Percentiles rank a stretch among this genome's conserved stretches.
Evolutionary conservation across 2,797 vertebrate genomes (phyloP).

Genomic region (Labroides dimidiatus): DNA sequence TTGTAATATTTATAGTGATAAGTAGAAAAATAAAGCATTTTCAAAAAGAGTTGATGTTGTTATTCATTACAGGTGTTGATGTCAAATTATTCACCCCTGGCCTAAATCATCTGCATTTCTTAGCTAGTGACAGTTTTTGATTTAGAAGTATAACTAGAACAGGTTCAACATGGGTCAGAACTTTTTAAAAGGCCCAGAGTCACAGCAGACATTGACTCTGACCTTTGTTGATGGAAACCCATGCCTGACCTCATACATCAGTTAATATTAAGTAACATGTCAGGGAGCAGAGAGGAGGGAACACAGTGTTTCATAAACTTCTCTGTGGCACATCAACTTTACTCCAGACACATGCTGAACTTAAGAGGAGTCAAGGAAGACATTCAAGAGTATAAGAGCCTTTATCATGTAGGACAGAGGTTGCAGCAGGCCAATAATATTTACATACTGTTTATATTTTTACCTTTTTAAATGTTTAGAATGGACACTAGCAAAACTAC

Average conservation of each 20-base stretch:
- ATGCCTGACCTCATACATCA: constrained; percentile 53
- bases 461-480: background rate
- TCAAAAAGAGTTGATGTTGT: constrained; percentile 76
- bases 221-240: constrained; percentile 64
- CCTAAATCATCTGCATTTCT: background rate
- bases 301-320: constrained; percentile 66
- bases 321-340: constrained; percentile 66
- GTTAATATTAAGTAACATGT: constrained; percentile 57
- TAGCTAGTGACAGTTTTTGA: constrained; percentile 2
- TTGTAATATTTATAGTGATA: constrained; percentile 93
- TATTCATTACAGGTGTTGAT: constrained; percentile 24
- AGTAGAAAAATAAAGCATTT: constrained; percentile 97
- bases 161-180: constrained; percentile 2
- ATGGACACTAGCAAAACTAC: background rate
- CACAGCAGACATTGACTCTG: constrained; percentile 25
- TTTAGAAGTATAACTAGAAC: constrained; percentile 22
- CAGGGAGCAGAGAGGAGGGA: constrained; percentile 20
- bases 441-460: background rate
- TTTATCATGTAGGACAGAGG: constrained; percentile 19
- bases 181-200: constrained; percentile 9
- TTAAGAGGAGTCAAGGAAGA: constrained; percentile 28
- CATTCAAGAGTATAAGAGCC: constrained; percentile 32
- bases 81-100: background rate
- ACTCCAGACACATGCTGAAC: constrained; percentile 63
- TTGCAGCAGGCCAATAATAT: constrained; percentile 11